Evolutionary conservation across 2,888 invertebrate species (phyloP), one percentile per base, ranked within the genome.

Genomic region (Coenonympha arcania): DNA sequence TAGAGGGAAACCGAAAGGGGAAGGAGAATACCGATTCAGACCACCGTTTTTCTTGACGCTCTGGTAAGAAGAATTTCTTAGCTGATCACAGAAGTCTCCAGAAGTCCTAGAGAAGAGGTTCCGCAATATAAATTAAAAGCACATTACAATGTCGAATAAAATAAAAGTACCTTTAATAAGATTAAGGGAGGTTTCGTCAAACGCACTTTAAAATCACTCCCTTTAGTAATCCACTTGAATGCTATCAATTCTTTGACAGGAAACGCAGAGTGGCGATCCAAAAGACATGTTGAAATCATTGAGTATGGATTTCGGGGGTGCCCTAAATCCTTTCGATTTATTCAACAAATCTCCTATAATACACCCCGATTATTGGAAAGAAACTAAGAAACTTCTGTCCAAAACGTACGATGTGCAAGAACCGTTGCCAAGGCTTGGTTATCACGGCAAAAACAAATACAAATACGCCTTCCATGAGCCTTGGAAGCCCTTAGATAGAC

Each of bases 401-500:
- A 37, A 55, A 6, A 44, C 55, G 4, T 60, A 64, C 18, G 56
- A 63, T 0, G 61, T 63, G 1, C 66, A 61, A 13, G 71, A 69
- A 1, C 59, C 61, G 1, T 37, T 73, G 15, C 73, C 76, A 0
- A 74, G 71, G 44, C 69, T 85, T 6, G 79, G 84, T 0, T 85
- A 84, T 54, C 85, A 85, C 42, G 85, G 85, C 0, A 71, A 57
- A 30, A 71, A 50, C 39, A 85, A 80, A 56, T 82, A 75, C 52
- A 84, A 79, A 52, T 83, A 73, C 52, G 85, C 85, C 0, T 85
- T 85, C 57, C 84, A 85, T 39, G 84, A 84, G 56, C 85, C 85
- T 0, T 85, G 85, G 84, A 76, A 68, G 33, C 85, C 85, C 0
- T 52, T 83, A 20, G 83, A 85, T 59, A 69, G 85, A 31, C 46